Conservation (phyloP, 2,113 vertebrate species). For the Myiagra hebetior region DNA sequence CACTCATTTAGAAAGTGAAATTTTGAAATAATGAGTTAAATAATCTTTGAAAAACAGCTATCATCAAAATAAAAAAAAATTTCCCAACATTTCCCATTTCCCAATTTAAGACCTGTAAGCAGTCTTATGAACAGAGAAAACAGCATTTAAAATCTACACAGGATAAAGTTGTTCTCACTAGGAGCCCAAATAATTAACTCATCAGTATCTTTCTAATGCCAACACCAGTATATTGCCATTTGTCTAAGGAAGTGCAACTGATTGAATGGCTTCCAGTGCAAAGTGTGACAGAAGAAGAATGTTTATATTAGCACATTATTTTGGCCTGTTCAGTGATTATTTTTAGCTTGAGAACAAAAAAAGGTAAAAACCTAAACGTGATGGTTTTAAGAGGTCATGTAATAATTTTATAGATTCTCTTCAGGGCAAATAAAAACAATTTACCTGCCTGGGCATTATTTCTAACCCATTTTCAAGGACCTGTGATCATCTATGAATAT, state of each 20-base stretch:
- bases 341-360: not conserved
- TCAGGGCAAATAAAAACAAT: not conserved
- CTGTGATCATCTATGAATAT: not conserved
- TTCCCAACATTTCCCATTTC: not conserved
- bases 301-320: not conserved
- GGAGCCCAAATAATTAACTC: not conserved
- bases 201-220: not conserved
- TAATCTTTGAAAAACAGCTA: not conserved
- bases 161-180: not conserved
- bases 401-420: not conserved
- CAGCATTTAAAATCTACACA: not conserved
- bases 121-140: not conserved
- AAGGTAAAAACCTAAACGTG: accelerated
- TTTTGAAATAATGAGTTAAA: not conserved
- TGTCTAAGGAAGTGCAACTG: not conserved
- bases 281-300: not conserved
- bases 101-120: not conserved
- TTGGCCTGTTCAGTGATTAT: not conserved
- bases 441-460: not conserved
- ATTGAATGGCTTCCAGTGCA: not conserved
- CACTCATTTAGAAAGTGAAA: not conserved
- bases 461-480: not conserved
- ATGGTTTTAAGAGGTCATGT: not conserved
- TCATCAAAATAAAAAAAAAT: not conserved
- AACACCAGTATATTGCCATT: not conserved